Evolutionary conservation across 2,113 vertebrate species (phyloP), one percentile per base, ranked within the genome.

Genomic region (Caloenas nicobarica): DNA sequence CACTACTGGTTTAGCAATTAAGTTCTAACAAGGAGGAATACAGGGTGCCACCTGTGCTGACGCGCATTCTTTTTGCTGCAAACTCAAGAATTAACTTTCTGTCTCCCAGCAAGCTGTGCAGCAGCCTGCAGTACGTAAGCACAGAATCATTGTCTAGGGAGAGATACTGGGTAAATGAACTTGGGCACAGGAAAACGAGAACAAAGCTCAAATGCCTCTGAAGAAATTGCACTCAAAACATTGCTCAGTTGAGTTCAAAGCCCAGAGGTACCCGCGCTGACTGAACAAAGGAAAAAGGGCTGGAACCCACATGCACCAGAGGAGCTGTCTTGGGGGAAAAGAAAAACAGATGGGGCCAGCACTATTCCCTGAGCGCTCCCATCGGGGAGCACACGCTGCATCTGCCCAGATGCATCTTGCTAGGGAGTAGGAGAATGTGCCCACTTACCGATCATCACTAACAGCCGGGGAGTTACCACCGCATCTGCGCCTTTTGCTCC

Each of bases 191-290:
- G 72, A 89, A 73, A 85, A 66, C 0, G 11, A 80, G 72, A 94
- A 79, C 69, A 61, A 86, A 79, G 77, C n/a, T 87, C 53, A 51
- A 89, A 90, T 13, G 73, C 84, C 51, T 92, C 80, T 92, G 70
- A 72, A 83, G 46, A 86, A 85, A 84, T 14, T 57, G 61, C 93
- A 92, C 65, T 92, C 34, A 34, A n/a, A 86, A 77, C 79, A 57
- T 2, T 10, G 80, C 40, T 78, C 64, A 69, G 66, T 34, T 0
- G 7, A 72, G 53, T 42, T 42, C 66, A 61, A 74, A 78, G 60
- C 57, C 65, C 89, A 85, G 91, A 92, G 62, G 44, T 57, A 92
- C 83, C 89, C 1, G 22, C 89, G 40, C 62, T 22, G 77, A 83
- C 68, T 11, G 25, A 93, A 74, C 23, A 44, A 8, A 65, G 72